These are phyloP conservation scores for Erythrocebus patas DNA, from an alignment of 2,113 vertebrate genomes.

Conservation along the genomic window DNA sequence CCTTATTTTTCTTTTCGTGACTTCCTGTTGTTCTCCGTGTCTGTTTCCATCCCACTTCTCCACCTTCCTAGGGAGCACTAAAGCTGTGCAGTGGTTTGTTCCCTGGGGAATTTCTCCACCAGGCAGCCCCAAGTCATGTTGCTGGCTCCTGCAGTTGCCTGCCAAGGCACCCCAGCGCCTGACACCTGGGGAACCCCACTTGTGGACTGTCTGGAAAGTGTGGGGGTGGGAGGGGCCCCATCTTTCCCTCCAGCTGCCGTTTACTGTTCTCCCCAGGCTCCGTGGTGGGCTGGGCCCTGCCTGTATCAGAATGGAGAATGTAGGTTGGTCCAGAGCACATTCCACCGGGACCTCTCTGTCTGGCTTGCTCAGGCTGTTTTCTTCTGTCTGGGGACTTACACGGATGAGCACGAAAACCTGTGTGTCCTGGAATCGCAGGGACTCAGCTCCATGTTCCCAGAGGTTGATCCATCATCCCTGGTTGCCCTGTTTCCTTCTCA, in stretches of 20 bases:
- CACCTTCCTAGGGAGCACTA: not conserved
- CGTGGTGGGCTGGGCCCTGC: fast-evolving
- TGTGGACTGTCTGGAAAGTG: not conserved
- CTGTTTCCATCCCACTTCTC: not conserved
- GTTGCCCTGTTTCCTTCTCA: not conserved
- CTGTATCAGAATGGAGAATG: not conserved
- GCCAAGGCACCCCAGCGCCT: fast-evolving
- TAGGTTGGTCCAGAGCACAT: not conserved
- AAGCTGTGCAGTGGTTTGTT: not conserved
- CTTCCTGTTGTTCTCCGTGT: not conserved
- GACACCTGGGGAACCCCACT: not conserved
- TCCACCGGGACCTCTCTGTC: not conserved
- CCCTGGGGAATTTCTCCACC: not conserved
- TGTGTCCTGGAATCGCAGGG: not conserved
- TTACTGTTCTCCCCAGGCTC: not conserved
- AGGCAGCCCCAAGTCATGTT: not conserved
- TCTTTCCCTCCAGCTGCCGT: not conserved
- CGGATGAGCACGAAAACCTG: not conserved
- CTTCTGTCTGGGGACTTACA: not conserved
- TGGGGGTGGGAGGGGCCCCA: not conserved
- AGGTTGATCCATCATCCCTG: too few relatives aligned
- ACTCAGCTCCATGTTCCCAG: not conserved
- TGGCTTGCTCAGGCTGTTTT: not conserved
- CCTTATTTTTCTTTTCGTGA: not conserved
- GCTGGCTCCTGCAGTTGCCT: not conserved